phyloP scores from a whole-genome alignment of 2,888 invertebrate genomes.

The Pasiphila rectangulata region DNA sequence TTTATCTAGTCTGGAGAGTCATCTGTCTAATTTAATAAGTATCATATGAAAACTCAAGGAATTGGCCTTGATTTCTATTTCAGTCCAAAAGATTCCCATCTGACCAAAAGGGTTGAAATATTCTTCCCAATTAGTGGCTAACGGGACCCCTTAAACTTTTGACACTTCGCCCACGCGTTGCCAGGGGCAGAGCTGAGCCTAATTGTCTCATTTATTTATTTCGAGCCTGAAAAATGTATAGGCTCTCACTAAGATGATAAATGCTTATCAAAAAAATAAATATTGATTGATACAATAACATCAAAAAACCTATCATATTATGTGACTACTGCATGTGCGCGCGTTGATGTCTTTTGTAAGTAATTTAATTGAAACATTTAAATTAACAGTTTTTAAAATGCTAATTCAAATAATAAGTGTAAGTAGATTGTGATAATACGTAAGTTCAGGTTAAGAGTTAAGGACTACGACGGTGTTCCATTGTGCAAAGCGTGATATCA shows the following conservation, averaged over 20 bases:
- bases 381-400: too few species aligned
- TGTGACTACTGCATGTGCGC: background rate
- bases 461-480: too few species aligned
- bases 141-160: conserved; percentile 25
- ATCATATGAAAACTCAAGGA: background rate
- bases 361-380: background rate
- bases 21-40: conserved; percentile 1
- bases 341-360: conserved; percentile 18
- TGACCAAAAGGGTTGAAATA: conserved; percentile 11
- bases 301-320: background rate
- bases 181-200: conserved; percentile 9
- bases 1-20: background rate
- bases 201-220: conserved; percentile 1
- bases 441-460: too few species aligned
- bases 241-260: too few species aligned
- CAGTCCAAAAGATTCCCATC: conserved; percentile 4
- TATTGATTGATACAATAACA: too few species aligned
- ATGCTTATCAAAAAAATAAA: too few species aligned
- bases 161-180: conserved; percentile 30
- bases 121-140: conserved; percentile 19
- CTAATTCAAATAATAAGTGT: too few species aligned
- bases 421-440: too few species aligned
- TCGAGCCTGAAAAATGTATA: too few species aligned
- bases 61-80: conserved; percentile 15
- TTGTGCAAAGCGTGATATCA: too few species aligned